Percentiles rank a stretch among this genome's conserved stretches.
These are phyloP conservation scores for Heliconius charithonia DNA, from an alignment of 2,888 invertebrate species.

Conservation along the genomic window DNA sequence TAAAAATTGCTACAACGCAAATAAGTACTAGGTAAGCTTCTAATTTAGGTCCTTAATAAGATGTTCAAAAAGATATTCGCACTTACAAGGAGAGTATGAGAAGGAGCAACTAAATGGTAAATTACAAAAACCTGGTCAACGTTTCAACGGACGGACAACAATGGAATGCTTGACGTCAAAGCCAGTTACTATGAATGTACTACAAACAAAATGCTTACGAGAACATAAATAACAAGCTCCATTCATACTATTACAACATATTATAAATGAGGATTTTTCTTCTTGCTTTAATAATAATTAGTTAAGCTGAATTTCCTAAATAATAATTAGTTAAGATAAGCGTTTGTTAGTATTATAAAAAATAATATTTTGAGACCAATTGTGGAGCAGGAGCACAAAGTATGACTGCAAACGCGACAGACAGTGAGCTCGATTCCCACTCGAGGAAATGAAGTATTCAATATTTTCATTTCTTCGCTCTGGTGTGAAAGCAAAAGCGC, in stretches of 20 bases:
- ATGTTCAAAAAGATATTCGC: constrained; percentile 56
- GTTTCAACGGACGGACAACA: constrained; percentile 49
- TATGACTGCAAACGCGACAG: too few species aligned
- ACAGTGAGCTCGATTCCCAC: too few species aligned
- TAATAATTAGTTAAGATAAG: too few species aligned
- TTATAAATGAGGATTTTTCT: background rate
- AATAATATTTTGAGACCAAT: too few species aligned
- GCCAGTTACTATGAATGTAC: constrained; percentile 43
- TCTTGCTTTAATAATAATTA: background rate
- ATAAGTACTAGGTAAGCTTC: constrained; percentile 76
- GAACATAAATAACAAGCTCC: constrained; percentile 33
- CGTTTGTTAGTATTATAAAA: background rate
- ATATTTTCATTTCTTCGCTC: too few species aligned
- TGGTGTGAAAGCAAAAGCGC: too few species aligned
- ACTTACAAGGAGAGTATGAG: constrained; percentile 63
- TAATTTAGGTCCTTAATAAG: constrained; percentile 78
- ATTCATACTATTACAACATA: constrained; percentile 15
- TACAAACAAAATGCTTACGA: constrained; percentile 27
- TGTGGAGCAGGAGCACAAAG: too few species aligned
- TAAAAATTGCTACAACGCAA: constrained; percentile 74
- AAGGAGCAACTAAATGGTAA: constrained; percentile 69
- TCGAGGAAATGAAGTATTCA: too few species aligned
- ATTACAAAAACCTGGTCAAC: constrained; percentile 63
- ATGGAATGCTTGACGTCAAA: constrained; percentile 48
- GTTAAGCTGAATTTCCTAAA: background rate